Conservation (phyloP, 2,888 invertebrate species). For the Slavum lentiscoides region DNA sequence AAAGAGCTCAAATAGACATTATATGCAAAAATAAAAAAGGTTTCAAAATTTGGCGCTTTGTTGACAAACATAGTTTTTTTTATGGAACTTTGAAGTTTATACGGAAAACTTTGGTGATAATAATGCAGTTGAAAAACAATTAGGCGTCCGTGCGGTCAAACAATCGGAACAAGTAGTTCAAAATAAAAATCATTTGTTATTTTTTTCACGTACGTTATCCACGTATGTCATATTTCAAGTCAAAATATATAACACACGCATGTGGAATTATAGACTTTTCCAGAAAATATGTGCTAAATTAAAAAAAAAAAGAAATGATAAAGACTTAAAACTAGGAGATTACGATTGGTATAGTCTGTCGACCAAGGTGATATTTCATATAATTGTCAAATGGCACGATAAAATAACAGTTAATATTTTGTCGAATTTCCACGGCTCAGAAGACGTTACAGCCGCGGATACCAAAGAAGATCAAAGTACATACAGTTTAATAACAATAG, state of each 20-base stretch:
- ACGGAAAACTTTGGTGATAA: constrained; percentile 56
- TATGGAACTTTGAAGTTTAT: constrained; percentile 57
- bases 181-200: constrained; percentile 56
- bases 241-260: constrained; percentile 3
- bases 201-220: constrained; percentile 57
- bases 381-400: constrained; percentile 22
- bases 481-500: not conserved
- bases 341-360: constrained; percentile 11
- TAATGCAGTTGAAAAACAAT: constrained; percentile 55
- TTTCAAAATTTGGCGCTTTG: constrained; percentile 57
- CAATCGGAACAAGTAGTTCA: constrained; percentile 55
- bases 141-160: constrained; percentile 57
- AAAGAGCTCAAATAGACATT: constrained; percentile 56
- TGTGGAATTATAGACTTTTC: no score
- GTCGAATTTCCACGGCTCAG: constrained; percentile 10
- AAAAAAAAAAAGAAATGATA: not conserved
- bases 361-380: constrained; percentile 1
- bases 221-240: constrained; percentile 53
- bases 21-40: constrained; percentile 57
- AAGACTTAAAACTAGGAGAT: constrained; percentile 16
- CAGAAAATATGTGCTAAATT: constrained; percentile 5
- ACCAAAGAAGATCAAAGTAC: constrained; percentile 4
- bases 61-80: constrained; percentile 56
- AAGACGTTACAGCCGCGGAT: not conserved
- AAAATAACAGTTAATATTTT: constrained; percentile 19